Percentiles rank a stretch among this genome's conserved stretches.
Conservation (phyloP, 2,888 invertebrate genomes). For the Scaeva pyrastri region DNA sequence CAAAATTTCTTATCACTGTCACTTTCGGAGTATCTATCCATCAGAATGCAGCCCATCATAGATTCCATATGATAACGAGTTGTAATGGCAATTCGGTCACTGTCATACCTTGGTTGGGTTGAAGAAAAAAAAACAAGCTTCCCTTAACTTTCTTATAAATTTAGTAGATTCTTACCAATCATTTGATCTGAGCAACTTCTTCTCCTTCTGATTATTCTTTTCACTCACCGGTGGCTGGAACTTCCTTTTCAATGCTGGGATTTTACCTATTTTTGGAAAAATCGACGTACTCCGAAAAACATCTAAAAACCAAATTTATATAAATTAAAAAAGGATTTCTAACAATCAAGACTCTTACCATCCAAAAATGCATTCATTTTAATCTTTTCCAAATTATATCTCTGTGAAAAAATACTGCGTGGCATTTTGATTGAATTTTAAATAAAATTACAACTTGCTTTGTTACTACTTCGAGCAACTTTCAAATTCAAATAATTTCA, state of each 20-base stretch:
- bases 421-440: constrained; percentile 76
- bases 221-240: constrained; percentile 44
- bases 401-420: constrained; percentile 79
- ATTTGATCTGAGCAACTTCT: constrained; percentile 77
- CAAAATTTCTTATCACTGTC: constrained; percentile 73
- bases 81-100: constrained; percentile 79
- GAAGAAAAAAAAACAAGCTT: too few species aligned
- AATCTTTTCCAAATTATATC: constrained; percentile 78
- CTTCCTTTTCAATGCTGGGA: constrained; percentile 70
- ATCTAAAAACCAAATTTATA: constrained; percentile 65
- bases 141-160: too few species aligned
- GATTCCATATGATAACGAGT: constrained; percentile 78
- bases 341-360: constrained; percentile 75
- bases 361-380: constrained; percentile 78
- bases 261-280: constrained; percentile 79
- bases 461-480: constrained; percentile 6
- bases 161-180: constrained; percentile 78
- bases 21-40: constrained; percentile 77
- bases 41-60: constrained; percentile 77
- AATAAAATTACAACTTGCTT: constrained; percentile 33
- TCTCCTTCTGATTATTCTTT: constrained; percentile 75
- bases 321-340: background rate
- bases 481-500: constrained; percentile 24
- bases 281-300: constrained; percentile 77
- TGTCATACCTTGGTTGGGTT: constrained; percentile 79